Evolutionary conservation across 2,113 vertebrate genomes (phyloP), one percentile per base, ranked within the genome.

Genomic region (Strix uralensis): DNA sequence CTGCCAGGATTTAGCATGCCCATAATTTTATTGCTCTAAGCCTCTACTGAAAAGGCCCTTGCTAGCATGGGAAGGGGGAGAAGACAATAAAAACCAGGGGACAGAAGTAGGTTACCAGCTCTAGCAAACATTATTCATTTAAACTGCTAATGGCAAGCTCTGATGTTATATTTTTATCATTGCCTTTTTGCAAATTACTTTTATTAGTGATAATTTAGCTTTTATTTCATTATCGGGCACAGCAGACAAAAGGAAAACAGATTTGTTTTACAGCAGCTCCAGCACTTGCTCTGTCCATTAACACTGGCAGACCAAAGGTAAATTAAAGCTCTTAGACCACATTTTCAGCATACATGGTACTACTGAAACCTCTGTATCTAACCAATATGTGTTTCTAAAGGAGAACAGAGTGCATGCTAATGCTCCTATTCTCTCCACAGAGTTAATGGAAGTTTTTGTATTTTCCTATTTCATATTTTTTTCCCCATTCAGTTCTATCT

Each of bases 181-280:
- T 93, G 95, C 96, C 96, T 97, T 96, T 97, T 96, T 97, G 92
- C 96, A 97, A 97, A 98, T 97, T 96, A 97, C 96, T 97, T 97
- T 97, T 97, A 98, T 97, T 96, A 97, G 94, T 81, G 97, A 98
- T 98, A 98, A 98, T 98, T 97, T 95, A 96, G 93, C 92, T 98
- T 98, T 98, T 98, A 98, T 96, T 98, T 97, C 95, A 98, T 98
- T 98, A 98, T 73, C 96, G 86, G 96, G 94, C 83, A 94, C 80
- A 97, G 96, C 92, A 97, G 97, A 97, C 97, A 97, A 97, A 97
- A 94, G 91, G 91, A 98, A 97, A 97, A 97, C 96, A 98, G 96
- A 93, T 96, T 97, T 94, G 67, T 90, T 94, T 97, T 97, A 97
- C 71, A 93, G 91, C 94, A 97, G 92, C 93, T 96, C 95, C 92